Evolutionary conservation across 2,797 vertebrate genomes (phyloP), one percentile per base, ranked within the genome.

Genomic region (Mormyrops boulengeri): DNA sequence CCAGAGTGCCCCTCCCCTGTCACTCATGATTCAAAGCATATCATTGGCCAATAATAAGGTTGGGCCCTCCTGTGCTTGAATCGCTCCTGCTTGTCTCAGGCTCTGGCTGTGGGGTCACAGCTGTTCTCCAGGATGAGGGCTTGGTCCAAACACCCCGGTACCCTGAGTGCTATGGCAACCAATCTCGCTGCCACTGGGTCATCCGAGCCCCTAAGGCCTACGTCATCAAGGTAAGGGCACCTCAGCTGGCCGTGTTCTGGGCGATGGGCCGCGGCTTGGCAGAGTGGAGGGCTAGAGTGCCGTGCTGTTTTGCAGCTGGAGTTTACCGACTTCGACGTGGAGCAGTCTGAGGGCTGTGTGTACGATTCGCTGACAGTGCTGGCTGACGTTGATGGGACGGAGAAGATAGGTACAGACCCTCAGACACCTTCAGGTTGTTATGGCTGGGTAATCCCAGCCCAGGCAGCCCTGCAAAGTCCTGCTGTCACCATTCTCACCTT

Each of bases 291-390:
- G 41, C 19, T 3, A 19, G n/a, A 84, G 80, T 11, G 38, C 50
- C 1, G 19, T 62, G 2, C 5, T 88, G 86, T 82, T 90, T 89
- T 92, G 88, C 94, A 98, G 97, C 94, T 98, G 12, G 95, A 94
- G 22, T 97, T 97, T 91, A 91, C 95, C n/a, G 95, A 94, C 66
- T 96, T 98, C 92, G 93, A 97, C 90, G 86, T 97, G 92, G 97
- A 98, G 91, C 95, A 96, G 66, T 96, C 94, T 0, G 94, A 96
- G 90, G 91, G 93, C 50, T 98, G 97, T 86, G 91, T 91, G 88
- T 97, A 95, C 0, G 96, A 97, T 90, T 95, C 95, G 0, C 92
- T 98, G 90, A 89, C 90, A 1, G 92, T 97, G 11, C 94, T 96
- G 88, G 93, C 94, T 88, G 96, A 97, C 30, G 90, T 96, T 22